A percentile compares a stretch with the other conserved stretches of the same genome.
These are phyloP conservation scores for Phainopepla nitens DNA, from an alignment of 2,113 vertebrate species.

Conservation along the genomic window DNA sequence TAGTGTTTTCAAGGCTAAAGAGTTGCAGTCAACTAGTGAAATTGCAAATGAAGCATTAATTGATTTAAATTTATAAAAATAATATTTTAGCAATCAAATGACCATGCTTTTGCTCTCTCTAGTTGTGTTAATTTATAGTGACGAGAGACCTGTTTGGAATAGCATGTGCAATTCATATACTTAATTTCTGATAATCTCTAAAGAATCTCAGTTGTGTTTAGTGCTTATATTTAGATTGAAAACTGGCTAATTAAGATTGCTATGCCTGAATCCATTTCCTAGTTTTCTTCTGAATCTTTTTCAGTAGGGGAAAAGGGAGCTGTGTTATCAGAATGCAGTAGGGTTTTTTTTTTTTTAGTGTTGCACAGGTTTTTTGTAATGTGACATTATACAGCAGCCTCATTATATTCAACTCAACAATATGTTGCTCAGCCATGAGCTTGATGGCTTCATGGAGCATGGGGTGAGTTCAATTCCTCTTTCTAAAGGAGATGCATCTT, in stretches of 20 bases:
- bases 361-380: slow-evolving; percentile 16
- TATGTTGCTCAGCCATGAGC: slow-evolving; percentile 7
- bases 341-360: background rate
- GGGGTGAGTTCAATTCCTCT: background rate
- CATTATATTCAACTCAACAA: slow-evolving; percentile 20
- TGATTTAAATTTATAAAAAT: background rate
- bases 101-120: background rate
- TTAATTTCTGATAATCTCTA: background rate
- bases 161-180: background rate
- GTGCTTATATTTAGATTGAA: background rate
- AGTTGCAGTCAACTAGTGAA: background rate
- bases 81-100: background rate
- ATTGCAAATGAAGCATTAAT: background rate
- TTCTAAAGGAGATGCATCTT: slow-evolving; percentile 19
- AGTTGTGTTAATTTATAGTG: background rate
- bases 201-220: background rate
- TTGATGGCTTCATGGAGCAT: slow-evolving; percentile 23
- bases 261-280: background rate
- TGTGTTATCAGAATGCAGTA: background rate
- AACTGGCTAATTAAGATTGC: background rate
- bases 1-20: background rate
- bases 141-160: background rate
- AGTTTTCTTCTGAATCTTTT: background rate
- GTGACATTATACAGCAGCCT: slow-evolving; percentile 21
- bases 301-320: background rate